Percentiles rank a stretch among this genome's conserved stretches.
These are phyloP conservation scores for Epirrita christyi DNA, from an alignment of 2,888 invertebrate species.

Conservation along the genomic window DNA sequence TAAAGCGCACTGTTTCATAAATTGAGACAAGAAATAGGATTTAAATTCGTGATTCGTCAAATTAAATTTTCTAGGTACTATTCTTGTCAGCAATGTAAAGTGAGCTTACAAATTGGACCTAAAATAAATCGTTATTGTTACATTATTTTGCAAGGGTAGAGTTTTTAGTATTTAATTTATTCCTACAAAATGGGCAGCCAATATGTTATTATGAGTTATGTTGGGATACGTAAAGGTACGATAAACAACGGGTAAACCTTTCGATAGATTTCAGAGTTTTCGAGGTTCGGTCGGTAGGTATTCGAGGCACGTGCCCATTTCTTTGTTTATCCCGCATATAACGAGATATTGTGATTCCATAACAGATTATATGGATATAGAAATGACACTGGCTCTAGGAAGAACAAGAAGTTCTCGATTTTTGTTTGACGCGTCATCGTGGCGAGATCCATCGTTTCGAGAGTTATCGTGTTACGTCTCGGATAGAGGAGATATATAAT, in stretches of 20 bases:
- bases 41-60: no score
- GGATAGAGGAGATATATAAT: no score
- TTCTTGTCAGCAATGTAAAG: neutral
- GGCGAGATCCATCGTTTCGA: no score
- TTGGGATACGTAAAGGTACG: conserved; percentile 39
- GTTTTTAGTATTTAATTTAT: conserved; percentile 29
- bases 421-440: neutral
- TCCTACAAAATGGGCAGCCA: conserved; percentile 16
- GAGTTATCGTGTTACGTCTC: no score
- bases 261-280: conserved; percentile 52
- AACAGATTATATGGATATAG: conserved; percentile 5
- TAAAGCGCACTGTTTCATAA: neutral
- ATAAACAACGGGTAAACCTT: conserved; percentile 46
- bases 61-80: no score
- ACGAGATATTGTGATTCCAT: conserved; percentile 81
- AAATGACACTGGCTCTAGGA: conserved; percentile 3
- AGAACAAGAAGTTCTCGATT: neutral
- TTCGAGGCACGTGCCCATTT: conserved; percentile 74
- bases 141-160: conserved; percentile 12
- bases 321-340: conserved; percentile 80
- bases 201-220: conserved; percentile 28
- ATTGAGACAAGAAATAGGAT: no score
- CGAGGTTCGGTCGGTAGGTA: conserved; percentile 46
- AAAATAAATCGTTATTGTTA: conserved; percentile 19
- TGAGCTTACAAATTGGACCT: neutral